These are phyloP conservation scores for Entelurus aequoreus DNA, from an alignment of 2,113 vertebrate species.

Conservation along the genomic window DNA sequence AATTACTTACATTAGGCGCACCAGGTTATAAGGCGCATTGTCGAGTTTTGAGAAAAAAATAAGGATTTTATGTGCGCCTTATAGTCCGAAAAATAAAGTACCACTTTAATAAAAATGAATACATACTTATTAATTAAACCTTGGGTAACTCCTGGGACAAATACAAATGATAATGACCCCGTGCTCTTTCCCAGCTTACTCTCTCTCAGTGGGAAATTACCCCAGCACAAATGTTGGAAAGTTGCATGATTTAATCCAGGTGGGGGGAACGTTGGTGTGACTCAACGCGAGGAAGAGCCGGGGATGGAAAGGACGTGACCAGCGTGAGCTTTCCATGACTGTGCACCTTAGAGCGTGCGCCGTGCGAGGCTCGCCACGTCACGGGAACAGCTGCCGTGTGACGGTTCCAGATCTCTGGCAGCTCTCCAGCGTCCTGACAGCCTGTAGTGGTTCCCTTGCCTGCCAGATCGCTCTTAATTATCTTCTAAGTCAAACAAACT, in stretches of 20 bases:
- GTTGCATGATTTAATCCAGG: constrained; percentile 12
- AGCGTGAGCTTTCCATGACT: constrained; percentile 38
- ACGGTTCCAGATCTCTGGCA: constrained; percentile 46
- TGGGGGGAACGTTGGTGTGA: constrained; percentile 3
- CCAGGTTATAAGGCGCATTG: too few relatives aligned
- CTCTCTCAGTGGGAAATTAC: background rate
- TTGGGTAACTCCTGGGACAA: too few relatives aligned
- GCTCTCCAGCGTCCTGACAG: constrained; percentile 48
- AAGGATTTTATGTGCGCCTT: too few relatives aligned
- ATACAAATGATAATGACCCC: background rate
- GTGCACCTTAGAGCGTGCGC: constrained; percentile 24
- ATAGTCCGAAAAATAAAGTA: too few relatives aligned
- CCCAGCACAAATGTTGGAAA: background rate
- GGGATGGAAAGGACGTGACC: constrained; percentile 6
- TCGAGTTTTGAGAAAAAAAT: too few relatives aligned
- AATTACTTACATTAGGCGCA: too few relatives aligned
- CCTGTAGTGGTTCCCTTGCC: constrained; percentile 30
- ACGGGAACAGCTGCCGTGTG: constrained; percentile 30
- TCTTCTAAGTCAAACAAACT: constrained; percentile 32
- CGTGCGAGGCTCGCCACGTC: constrained; percentile 42
- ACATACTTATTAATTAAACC: too few relatives aligned
- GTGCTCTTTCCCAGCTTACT: background rate
- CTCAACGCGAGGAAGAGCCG: background rate
- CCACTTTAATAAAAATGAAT: too few relatives aligned
- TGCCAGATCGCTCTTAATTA: constrained; percentile 59